Evolutionary conservation across 2,113 vertebrate species (phyloP).

Genomic region (Scophthalmus maximus): DNA sequence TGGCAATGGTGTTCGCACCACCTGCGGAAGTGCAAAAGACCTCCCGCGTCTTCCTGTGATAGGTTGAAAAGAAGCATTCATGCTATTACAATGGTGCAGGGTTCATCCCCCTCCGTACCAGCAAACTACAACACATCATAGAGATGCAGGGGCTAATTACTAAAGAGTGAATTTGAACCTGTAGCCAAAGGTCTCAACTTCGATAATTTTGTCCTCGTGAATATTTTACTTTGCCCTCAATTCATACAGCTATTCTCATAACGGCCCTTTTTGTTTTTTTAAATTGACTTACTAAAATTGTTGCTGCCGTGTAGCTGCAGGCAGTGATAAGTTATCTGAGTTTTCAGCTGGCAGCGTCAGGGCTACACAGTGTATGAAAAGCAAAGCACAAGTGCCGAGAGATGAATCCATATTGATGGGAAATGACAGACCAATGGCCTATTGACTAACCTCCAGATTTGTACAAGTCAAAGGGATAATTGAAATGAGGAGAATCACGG

Average conservation of each 20-base stretch:
- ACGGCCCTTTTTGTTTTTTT: slow-evolving; percentile 24
- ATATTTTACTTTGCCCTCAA: slow-evolving; percentile 9
- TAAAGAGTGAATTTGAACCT: slow-evolving; percentile 69
- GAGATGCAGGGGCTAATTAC: slow-evolving; percentile 86
- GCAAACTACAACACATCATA: slow-evolving; percentile 71
- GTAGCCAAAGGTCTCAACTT: background rate
- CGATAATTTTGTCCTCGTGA: slow-evolving; percentile 12
- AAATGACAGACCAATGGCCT: slow-evolving; percentile 23
- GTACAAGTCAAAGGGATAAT: slow-evolving; percentile 30
- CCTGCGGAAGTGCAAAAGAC: slow-evolving; percentile 84
- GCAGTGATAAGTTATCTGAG: slow-evolving; percentile 52
- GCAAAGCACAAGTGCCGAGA: slow-evolving; percentile 21
- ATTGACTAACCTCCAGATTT: slow-evolving; percentile 41
- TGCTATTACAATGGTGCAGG: slow-evolving; percentile 78
- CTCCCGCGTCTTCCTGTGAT: slow-evolving; percentile 83
- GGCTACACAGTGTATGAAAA: slow-evolving; percentile 40
- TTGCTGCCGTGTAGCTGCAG: slow-evolving; percentile 37
- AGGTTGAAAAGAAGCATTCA: slow-evolving; percentile 80
- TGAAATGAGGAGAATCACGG: slow-evolving; percentile 2
- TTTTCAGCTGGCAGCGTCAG: background rate
- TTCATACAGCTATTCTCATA: slow-evolving; percentile 17
- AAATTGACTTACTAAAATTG: no score
- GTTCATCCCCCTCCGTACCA: slow-evolving; percentile 82
- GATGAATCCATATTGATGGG: slow-evolving; percentile 33
- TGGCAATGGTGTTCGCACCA: slow-evolving; percentile 83